Conservation (phyloP, 1,140 invertebrate genomes). For the Nasonia longicornis region DNA sequence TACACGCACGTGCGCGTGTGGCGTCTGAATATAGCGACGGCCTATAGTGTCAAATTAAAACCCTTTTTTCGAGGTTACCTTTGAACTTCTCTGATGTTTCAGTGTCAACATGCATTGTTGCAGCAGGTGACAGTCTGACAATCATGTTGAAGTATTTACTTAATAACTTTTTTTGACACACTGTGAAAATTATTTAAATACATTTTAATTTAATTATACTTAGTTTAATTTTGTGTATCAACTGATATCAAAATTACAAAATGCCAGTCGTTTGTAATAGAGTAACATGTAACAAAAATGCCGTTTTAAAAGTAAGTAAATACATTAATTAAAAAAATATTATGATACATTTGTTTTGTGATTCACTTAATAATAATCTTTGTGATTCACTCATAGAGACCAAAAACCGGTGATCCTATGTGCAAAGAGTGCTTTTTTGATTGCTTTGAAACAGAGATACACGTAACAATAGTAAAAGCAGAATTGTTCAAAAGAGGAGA, state of each 20-base stretch:
- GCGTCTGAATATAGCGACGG: no score
- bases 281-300: slow-evolving; percentile 13
- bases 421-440: slow-evolving; percentile 97
- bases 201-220: not conserved
- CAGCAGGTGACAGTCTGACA: no score
- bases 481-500: slow-evolving; percentile 88
- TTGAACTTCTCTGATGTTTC: not conserved
- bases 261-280: slow-evolving; percentile 41
- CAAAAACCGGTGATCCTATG: slow-evolving; percentile 90
- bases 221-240: not conserved
- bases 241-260: not conserved
- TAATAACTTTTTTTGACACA: not conserved
- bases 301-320: slow-evolving; percentile 42
- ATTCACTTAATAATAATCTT: not conserved
- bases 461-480: slow-evolving; percentile 90
- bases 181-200: not conserved
- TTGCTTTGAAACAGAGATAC: slow-evolving; percentile 96
- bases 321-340: not conserved
- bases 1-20: no score
- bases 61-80: no score
- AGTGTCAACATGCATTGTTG: not conserved
- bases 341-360: not conserved
- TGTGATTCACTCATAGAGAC: slow-evolving; percentile 74
- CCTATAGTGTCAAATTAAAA: no score
- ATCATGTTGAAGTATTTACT: not conserved